phyloP scores from a whole-genome alignment of 1,140 invertebrate species.

The Lasioglossum baleicum region DNA sequence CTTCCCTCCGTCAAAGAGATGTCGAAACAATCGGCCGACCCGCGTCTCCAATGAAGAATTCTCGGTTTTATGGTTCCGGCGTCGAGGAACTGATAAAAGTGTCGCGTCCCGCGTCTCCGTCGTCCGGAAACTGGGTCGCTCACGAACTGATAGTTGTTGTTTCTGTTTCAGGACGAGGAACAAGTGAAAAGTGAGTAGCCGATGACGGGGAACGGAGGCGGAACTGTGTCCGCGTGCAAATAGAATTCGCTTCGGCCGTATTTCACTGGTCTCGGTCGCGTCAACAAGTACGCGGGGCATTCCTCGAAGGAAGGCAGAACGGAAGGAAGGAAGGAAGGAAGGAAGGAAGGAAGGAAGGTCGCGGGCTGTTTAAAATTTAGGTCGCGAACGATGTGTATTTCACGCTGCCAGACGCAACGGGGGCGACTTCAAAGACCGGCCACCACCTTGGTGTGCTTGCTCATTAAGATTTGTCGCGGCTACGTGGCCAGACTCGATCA shows the following conservation, averaged over 20 bases:
- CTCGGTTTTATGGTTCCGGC: too few relatives aligned
- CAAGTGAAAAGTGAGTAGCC: slow-evolving; percentile 83
- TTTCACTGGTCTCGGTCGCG: neutral
- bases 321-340: neutral
- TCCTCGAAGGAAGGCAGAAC: neutral
- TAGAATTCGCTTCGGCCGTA: slow-evolving; percentile 3
- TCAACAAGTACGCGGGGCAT: slow-evolving; percentile 19
- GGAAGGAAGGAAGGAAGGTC: neutral
- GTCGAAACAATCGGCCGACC: too few relatives aligned
- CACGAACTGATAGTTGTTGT: neutral
- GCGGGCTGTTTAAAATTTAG: slow-evolving; percentile 10
- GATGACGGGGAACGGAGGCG: neutral
- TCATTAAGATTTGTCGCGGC: slow-evolving; percentile 24
- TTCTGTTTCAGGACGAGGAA: slow-evolving; percentile 83
- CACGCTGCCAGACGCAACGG: neutral
- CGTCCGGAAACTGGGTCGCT: too few relatives aligned
- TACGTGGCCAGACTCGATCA: neutral
- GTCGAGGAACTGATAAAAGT: too few relatives aligned
- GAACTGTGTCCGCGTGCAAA: slow-evolving; percentile 6
- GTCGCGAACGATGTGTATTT: slow-evolving; percentile 4
- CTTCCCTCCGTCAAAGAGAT: too few relatives aligned
- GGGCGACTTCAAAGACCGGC: too few relatives aligned
- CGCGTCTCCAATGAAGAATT: too few relatives aligned
- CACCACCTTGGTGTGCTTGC: neutral
- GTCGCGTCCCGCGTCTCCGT: too few relatives aligned